A percentile compares a stretch with the other conserved stretches of the same genome.
These are phyloP conservation scores for Cyanoramphus novaezelandiae DNA, from an alignment of 2,113 vertebrate genomes.

Conservation along the genomic window DNA sequence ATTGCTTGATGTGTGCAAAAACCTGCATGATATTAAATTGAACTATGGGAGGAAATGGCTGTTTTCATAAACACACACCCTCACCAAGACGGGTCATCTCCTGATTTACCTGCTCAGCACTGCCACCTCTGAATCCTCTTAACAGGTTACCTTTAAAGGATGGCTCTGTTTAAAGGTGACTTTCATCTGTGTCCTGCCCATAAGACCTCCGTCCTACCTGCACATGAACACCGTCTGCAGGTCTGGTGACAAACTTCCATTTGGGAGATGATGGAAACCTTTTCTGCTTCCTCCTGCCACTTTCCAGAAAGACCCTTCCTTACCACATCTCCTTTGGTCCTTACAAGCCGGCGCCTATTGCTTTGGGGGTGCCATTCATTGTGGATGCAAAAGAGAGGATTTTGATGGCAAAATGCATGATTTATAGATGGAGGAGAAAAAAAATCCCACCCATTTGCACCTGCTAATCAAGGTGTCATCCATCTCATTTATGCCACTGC, in stretches of 20 bases:
- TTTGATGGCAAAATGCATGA: neutral
- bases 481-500: slow-evolving; percentile 63
- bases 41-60: neutral
- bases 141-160: neutral
- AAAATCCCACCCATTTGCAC: neutral
- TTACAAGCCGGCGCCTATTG: neutral
- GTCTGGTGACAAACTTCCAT: slow-evolving; percentile 26
- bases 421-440: neutral
- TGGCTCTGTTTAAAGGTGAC: neutral
- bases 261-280: neutral
- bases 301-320: neutral
- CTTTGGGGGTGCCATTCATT: neutral
- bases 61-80: neutral
- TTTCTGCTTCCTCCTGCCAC: neutral
- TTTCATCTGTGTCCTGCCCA: slow-evolving; percentile 7
- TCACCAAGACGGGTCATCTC: neutral
- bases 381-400: neutral
- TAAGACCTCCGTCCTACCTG: neutral
- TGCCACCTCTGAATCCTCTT: slow-evolving; percentile 3
- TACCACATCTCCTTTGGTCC: neutral
- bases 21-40: slow-evolving; percentile 13
- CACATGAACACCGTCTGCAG: neutral
- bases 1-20: slow-evolving; percentile 8
- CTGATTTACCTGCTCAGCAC: slow-evolving; percentile 28
- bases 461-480: slow-evolving; percentile 66